Conservation (phyloP, 2,888 invertebrate genomes). For the Ceramica pisi region DNA sequence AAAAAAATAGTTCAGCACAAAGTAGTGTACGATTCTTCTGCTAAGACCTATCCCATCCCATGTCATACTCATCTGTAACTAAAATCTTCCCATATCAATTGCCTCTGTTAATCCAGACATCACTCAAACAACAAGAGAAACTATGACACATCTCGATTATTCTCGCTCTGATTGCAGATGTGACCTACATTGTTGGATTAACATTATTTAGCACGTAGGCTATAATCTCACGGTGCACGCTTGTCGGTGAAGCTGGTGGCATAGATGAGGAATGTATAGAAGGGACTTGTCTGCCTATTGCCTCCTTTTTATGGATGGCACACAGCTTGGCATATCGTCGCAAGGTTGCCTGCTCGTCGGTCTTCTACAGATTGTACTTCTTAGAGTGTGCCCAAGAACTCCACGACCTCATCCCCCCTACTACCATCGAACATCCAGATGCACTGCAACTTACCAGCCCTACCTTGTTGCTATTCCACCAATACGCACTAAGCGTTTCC, state of each 20-base stretch:
- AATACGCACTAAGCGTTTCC: no score
- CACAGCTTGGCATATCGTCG: no score
- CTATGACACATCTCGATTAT: slow-evolving; percentile 44
- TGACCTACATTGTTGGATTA: slow-evolving; percentile 52
- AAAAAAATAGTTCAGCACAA: neutral
- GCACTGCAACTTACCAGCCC: no score
- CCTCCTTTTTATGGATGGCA: no score
- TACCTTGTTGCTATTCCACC: no score
- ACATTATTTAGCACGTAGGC: slow-evolving; percentile 60
- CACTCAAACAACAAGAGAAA: slow-evolving; percentile 29
- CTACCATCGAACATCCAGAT: no score
- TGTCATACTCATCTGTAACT: neutral
- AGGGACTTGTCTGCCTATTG: neutral
- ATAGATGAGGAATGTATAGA: slow-evolving; percentile 15
- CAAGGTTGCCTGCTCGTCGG: no score
- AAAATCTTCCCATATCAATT: neutral
- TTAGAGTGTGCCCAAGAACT: no score
- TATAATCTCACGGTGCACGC: slow-evolving; percentile 49
- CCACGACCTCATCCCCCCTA: no score
- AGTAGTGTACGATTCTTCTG: neutral
- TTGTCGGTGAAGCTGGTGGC: slow-evolving; percentile 31
- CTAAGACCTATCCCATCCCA: neutral
- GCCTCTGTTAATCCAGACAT: neutral
- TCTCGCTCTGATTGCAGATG: slow-evolving; percentile 56
- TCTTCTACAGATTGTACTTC: no score